A percentile compares a stretch with the other conserved stretches of the same genome.
These are phyloP conservation scores for Geothlypis trichas DNA, from an alignment of 2,113 vertebrate species.

Conservation along the genomic window DNA sequence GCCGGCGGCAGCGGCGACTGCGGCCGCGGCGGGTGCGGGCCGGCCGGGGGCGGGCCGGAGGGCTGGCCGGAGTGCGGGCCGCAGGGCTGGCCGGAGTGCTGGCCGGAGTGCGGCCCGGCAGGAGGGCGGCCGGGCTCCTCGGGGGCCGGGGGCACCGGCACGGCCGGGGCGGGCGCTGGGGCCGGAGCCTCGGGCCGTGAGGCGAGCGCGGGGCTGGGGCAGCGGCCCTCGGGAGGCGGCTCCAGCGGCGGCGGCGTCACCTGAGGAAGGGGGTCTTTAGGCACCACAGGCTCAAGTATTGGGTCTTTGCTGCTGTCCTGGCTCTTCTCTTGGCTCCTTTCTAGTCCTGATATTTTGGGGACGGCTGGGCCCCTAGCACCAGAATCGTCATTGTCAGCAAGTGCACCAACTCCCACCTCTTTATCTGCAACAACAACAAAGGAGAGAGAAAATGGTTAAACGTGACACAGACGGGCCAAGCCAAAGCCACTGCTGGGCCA, in stretches of 20 bases:
- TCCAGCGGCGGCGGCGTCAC: slow-evolving; percentile 53
- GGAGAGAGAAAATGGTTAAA: background rate
- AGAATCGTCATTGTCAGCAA: slow-evolving; percentile 86
- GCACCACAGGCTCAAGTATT: slow-evolving; percentile 74
- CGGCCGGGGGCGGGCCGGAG: slow-evolving; percentile 56
- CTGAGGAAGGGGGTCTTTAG: slow-evolving; percentile 76
- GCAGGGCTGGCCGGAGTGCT: background rate
- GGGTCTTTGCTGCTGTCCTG: slow-evolving; percentile 87
- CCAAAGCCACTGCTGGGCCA: no score
- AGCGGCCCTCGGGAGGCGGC: slow-evolving; percentile 53
- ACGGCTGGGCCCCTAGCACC: slow-evolving; percentile 84
- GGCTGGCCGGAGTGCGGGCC: slow-evolving; percentile 19
- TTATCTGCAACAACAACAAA: slow-evolving; percentile 75
- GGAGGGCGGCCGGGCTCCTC: background rate
- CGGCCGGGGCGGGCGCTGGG: slow-evolving; percentile 68
- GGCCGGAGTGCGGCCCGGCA: background rate
- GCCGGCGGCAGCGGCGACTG: slow-evolving; percentile 79
- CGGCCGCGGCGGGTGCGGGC: slow-evolving; percentile 69
- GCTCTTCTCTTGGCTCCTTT: slow-evolving; percentile 96
- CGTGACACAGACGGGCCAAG: rapidly evolving
- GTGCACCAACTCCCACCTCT: slow-evolving; percentile 80
- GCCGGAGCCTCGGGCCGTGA: background rate
- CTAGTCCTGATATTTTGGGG: slow-evolving; percentile 95
- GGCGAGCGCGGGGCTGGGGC: slow-evolving; percentile 66
- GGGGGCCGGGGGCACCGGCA: slow-evolving; percentile 71